Percentiles rank a stretch among this genome's conserved stretches.
Evolutionary conservation across 1,140 invertebrate species (phyloP).

Genomic region (Sarcophaga peregrina): DNA sequence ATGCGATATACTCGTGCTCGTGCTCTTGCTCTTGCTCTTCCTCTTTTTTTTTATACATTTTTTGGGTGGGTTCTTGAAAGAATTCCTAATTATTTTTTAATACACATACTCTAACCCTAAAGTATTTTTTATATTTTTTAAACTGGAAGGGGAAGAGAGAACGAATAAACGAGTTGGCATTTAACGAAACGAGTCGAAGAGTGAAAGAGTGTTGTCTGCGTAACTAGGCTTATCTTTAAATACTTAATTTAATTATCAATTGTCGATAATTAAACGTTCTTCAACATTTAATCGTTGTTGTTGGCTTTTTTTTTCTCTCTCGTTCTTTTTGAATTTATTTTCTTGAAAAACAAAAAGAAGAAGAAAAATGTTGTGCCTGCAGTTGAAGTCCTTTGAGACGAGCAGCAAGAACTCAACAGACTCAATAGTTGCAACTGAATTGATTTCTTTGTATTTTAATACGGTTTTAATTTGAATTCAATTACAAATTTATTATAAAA

Average conservation of each 20-base stretch:
- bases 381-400: background rate
- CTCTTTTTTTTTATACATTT: background rate
- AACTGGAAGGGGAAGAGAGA: no score
- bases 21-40: background rate
- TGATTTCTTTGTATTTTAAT: background rate
- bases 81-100: conserved; percentile 38
- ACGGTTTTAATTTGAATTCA: background rate
- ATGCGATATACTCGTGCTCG: background rate
- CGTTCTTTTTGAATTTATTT: background rate
- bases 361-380: background rate
- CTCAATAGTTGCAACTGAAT: background rate
- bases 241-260: conserved; percentile 7
- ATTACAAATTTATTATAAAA: background rate
- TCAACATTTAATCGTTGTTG: background rate
- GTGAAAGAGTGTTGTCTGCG: background rate
- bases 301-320: background rate
- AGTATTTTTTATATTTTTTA: no score
- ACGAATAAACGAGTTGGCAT: no score
- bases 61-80: background rate
- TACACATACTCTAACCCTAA: background rate
- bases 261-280: background rate
- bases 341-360: no score
- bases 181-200: background rate
- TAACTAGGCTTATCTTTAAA: background rate
- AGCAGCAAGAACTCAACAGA: background rate